Conservation (phyloP, 2,797 vertebrate genomes). For the Hydrocynus forskahlii region DNA sequence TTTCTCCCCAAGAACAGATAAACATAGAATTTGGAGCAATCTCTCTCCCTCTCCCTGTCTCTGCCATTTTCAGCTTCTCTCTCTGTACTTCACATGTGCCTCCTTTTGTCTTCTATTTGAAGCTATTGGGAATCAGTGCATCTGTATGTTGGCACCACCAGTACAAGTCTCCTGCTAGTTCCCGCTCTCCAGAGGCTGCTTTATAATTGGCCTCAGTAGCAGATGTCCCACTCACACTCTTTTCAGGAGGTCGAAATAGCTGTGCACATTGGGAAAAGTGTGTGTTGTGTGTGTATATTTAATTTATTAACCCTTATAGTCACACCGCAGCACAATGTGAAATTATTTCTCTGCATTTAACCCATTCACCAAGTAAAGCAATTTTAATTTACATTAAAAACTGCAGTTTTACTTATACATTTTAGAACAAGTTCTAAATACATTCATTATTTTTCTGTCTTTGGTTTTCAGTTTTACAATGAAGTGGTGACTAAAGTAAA, state of each 20-base stretch:
- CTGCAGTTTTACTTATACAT: neutral
- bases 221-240: conserved; percentile 17
- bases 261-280: neutral
- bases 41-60: conserved; percentile 6
- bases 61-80: neutral
- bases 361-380: neutral
- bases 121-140: conserved; percentile 3
- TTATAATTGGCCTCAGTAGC: conserved; percentile 47
- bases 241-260: conserved; percentile 11
- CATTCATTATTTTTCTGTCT: neutral
- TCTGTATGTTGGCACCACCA: neutral
- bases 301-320: too few species aligned
- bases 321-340: too few species aligned
- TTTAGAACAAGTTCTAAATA: neutral
- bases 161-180: conserved; percentile 31
- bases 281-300: neutral
- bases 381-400: too few species aligned
- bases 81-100: too few species aligned
- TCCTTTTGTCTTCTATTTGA: neutral
- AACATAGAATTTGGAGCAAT: neutral
- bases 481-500: too few species aligned
- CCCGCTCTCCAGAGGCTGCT: conserved; percentile 32
- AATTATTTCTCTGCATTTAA: too few species aligned
- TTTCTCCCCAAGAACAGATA: conserved; percentile 20
- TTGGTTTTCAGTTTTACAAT: too few species aligned